Percentiles rank a stretch among this genome's conserved stretches.
Evolutionary conservation across 2,888 invertebrate genomes (phyloP).

Genomic region (Caenorhabditis wallacei): DNA sequence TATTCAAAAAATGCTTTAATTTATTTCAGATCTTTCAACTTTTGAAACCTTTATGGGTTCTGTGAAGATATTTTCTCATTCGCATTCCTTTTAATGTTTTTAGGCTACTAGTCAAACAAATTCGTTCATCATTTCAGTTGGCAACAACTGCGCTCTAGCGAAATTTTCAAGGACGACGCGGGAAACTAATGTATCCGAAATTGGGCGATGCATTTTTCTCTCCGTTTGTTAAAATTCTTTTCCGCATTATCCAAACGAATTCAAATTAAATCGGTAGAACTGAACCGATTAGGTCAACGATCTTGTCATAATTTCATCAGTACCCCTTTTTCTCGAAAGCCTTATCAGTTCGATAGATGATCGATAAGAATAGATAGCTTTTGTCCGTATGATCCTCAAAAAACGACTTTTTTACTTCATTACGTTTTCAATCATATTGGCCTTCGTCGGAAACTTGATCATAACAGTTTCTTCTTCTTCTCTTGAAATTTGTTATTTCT

Average conservation of each 20-base stretch:
- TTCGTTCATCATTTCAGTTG: too few relatives aligned
- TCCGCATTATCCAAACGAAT: slow-evolving; percentile 24
- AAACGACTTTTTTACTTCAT: slow-evolving; percentile 2
- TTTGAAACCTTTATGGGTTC: too few relatives aligned
- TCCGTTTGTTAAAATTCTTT: slow-evolving; percentile 2
- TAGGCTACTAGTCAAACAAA: too few relatives aligned
- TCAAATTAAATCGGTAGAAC: slow-evolving; percentile 7
- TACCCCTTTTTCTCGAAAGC: slow-evolving; percentile 19
- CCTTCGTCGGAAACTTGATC: not conserved
- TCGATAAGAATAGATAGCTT: slow-evolving; percentile 16
- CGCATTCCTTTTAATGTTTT: too few relatives aligned
- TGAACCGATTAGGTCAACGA: slow-evolving; percentile 14
- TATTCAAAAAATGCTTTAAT: too few relatives aligned
- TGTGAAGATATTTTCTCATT: too few relatives aligned
- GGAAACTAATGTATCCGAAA: not conserved
- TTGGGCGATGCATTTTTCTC: not conserved
- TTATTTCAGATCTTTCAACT: too few relatives aligned
- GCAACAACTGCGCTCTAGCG: slow-evolving; percentile 7
- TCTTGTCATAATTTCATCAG: slow-evolving; percentile 28
- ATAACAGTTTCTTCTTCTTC: not conserved
- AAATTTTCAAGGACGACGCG: slow-evolving; percentile 5
- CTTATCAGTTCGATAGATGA: slow-evolving; percentile 40
- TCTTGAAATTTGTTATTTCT: not conserved
- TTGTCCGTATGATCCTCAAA: slow-evolving; percentile 20
- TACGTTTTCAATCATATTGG: not conserved